Evolutionary conservation across 2,113 vertebrate species (phyloP), one percentile per base, ranked within the genome.

Genomic region (Ceuthmochares aereus): DNA sequence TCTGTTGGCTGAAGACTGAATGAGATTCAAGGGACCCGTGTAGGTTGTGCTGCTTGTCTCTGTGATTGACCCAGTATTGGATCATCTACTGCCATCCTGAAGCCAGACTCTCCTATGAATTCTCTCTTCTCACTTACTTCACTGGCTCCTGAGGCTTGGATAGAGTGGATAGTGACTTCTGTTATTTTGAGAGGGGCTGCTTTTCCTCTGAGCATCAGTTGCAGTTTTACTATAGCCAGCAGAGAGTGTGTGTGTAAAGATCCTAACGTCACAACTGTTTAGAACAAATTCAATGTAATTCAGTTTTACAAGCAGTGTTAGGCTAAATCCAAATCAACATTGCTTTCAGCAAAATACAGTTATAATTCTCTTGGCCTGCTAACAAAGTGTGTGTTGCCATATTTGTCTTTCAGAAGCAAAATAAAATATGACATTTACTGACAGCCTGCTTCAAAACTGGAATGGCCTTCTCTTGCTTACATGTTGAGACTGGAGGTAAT

Each of bases 311-410:
- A 78, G 93, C 62, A 3, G 79, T 56, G 92, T 87, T 96, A 96
- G 92, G 76, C 85, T 96, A 93, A 95, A 96, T 96, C 93, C 91
- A 97, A 94, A 97, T 95, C 96, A 96, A 95, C 95, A 91, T 85
- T 94, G 89, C 91, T 96, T 93, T 94, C 96, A 87, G 93, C 85
- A 93, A 89, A 92, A 93, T 75, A 72, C 69, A 90, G 40, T 93
- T 92, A 68, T 75, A 93, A 78, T 87, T 90, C 88, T 92, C 90
- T 54, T 96, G 90, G 96, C 93, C 90, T 32, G 79, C 92, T 92
- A 70, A 77, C 92, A 74, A 80, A 84, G 68, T 10, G 9, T 49
- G 60, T 52, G 45, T 96, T 97, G 90, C 96, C 85, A 59, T 84
- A 89, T 96, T 95, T 92, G 62, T 51, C 92, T 94, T 84, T 90